Percentiles rank a stretch among this genome's conserved stretches.
Conservation (phyloP, 2,113 vertebrate species). For the Lampris megalopsis region DNA sequence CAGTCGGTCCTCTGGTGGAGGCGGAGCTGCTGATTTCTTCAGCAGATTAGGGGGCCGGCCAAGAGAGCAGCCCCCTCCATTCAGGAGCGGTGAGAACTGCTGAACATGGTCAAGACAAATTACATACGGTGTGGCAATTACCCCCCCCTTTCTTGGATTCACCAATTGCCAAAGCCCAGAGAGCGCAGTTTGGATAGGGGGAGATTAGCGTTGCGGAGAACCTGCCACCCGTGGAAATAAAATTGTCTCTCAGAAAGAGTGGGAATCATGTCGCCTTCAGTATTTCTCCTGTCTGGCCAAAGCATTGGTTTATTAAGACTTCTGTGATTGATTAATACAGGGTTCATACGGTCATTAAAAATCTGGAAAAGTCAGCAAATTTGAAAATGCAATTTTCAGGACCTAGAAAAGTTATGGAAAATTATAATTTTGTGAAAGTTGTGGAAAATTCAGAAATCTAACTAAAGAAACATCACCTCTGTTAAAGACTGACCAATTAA, state of each 20-base stretch:
- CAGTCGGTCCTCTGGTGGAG: slow-evolving; percentile 9
- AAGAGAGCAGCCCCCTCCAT: slow-evolving; percentile 37
- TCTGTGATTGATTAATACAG: too few species aligned
- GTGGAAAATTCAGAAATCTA: too few species aligned
- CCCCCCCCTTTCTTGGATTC: slow-evolving; percentile 54
- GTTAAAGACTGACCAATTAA: too few species aligned
- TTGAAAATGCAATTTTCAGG: too few species aligned
- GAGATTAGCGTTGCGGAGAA: slow-evolving; percentile 35
- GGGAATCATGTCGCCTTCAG: neutral
- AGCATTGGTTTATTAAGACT: neutral
- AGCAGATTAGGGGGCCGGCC: slow-evolving; percentile 41
- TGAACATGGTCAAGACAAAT: slow-evolving; percentile 55
- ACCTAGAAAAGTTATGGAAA: too few species aligned
- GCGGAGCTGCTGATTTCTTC: slow-evolving; percentile 35
- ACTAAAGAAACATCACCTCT: too few species aligned
- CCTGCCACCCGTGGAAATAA: slow-evolving; percentile 27
- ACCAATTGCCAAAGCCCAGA: slow-evolving; percentile 37
- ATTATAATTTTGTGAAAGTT: too few species aligned
- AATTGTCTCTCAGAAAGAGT: neutral
- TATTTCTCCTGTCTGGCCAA: slow-evolving; percentile 37
- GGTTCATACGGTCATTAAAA: too few species aligned
- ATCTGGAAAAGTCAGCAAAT: too few species aligned
- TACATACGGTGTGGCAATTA: slow-evolving; percentile 52
- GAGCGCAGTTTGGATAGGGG: slow-evolving; percentile 28
- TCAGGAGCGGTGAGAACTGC: slow-evolving; percentile 36